Base-by-base conservation (phyloP, 2,888 invertebrate species). In the Folsomia manolachei region DNA sequence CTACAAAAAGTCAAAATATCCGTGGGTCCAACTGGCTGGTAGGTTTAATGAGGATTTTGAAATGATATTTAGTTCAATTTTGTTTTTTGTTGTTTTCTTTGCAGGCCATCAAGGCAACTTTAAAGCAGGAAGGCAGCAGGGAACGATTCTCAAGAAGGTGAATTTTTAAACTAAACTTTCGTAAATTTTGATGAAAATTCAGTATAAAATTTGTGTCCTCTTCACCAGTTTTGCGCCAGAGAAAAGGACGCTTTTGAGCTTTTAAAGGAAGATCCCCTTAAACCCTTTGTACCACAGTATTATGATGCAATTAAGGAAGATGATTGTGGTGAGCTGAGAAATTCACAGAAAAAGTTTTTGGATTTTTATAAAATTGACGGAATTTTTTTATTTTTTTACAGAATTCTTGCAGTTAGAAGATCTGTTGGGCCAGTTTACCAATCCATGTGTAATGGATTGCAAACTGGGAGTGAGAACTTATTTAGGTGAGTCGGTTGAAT, bases 361-460 rank as follows among this genome's bases (percentile, higher is more conserved):
- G n/a, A n/a, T n/a, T n/a, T n/a, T n/a, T n/a, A n/a, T n/a, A n/a
- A n/a, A n/a, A n/a, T n/a, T n/a, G n/a, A n/a, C 39, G 7, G 39
- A 61, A 39, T 23, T 27, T 11, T 69, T 51, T 51, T 39, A 26
- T 27, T 19, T 65, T 39, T 39, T 39, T 71, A 69, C 24, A 84
- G 85, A 82, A 77, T 97, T 94, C 84, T 88, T 97, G 73, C 94
- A 96, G 85, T 87, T 97, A 69, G 94, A 97, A 88, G 97, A 97
- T 85, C 87, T 97, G 68, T 86, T 97, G 71, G 93, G 94, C 76
- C 93, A 93, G 83, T 97, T 95, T 84, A 90, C 91, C 81, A 90
- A 92, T 74, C 96, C 97, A 0, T 96, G 94, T 83, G 95, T 97
- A 1, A 97, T 97, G 96, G 97, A 97, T 86, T 94, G 96, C 84